phyloP scores from a whole-genome alignment of 2,113 vertebrate genomes.

The Ophiodon elongatus region DNA sequence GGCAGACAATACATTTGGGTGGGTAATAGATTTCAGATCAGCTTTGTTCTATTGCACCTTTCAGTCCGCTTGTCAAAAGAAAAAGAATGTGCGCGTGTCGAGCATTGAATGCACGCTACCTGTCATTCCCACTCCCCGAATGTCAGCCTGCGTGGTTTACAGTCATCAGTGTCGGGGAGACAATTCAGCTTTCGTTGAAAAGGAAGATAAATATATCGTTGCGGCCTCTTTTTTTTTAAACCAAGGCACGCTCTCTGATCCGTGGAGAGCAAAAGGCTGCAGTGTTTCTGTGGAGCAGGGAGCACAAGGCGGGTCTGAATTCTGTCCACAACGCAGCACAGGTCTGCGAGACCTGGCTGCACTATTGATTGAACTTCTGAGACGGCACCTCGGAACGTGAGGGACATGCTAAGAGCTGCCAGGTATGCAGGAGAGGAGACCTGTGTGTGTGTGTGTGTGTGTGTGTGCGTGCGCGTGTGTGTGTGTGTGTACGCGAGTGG shows the following conservation, averaged over 20 bases:
- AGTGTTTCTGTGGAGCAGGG: constrained; percentile 55
- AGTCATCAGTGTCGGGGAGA: background rate
- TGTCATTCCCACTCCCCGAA: background rate
- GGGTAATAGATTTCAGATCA: constrained; percentile 36
- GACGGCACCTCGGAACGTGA: constrained; percentile 69
- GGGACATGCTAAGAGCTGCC: constrained; percentile 65
- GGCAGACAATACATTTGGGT: constrained; percentile 26
- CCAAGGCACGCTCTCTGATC: constrained; percentile 66
- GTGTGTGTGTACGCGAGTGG: constrained; percentile 12
- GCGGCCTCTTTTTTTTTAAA: constrained; percentile 44
- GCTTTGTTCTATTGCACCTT: constrained; percentile 7
- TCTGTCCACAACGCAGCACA: constrained; percentile 73
- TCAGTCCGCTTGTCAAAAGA: constrained; percentile 1
- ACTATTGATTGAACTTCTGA: constrained; percentile 76
- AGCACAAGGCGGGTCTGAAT: constrained; percentile 63
- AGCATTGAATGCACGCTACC: background rate
- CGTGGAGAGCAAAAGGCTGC: constrained; percentile 58
- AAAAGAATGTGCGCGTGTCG: background rate
- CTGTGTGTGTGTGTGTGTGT: constrained; percentile 13
- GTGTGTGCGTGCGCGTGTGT: background rate
- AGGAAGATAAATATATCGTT: background rate
- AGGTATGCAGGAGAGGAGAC: constrained; percentile 25
- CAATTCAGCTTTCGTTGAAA: constrained; percentile 4
- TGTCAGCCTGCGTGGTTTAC: background rate
- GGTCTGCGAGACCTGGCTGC: constrained; percentile 65